Evolutionary conservation across 1,140 invertebrate species (phyloP), one percentile per base, ranked within the genome.

Genomic region (Periplaneta americana): DNA sequence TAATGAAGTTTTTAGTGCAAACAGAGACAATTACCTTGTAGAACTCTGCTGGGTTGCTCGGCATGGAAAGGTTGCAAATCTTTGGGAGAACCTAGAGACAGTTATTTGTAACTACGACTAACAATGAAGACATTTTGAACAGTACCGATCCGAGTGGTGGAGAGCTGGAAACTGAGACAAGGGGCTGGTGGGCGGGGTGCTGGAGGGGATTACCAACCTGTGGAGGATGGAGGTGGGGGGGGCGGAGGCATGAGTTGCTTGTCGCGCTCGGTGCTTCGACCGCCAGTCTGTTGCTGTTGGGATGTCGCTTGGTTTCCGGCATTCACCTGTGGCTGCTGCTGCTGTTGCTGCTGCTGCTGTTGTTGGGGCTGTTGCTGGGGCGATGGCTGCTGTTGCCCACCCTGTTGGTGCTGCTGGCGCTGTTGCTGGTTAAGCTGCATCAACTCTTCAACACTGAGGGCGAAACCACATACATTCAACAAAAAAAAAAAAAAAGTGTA

Each of bases 201-300:
- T 48, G 80, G 34, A 31, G 80, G 79, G 79, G 39, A 34, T 66
- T 80, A 80, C 80, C 80, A 80, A 80, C 80, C 80, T 80, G 80
- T 34, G 28, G 80, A 75, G 80, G 80, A 80, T 66, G 76, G 76
- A 82, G 81, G 75, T 82, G 76, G 75, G 81, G 76, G 81, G 81
- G 81, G 81, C 76, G 81, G 81, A 82, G 81, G 81, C 81, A 82
- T 82, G 48, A 82, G 81, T 66, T 82, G 81, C 76, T 82, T 82
- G 76, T 82, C 81, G 18, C 66, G 35, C 34, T 28, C 76, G 10
- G 76, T 35, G 28, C 34, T 36, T 36, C 34, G 33, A 76, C 15
- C n/a, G 9, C 34, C 32, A 9, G 75, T 35, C 32, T 76, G 75
- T 31, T 76, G 75, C 34, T 33, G 75, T 76, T 33, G 75, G 32